Evolutionary conservation across 2,113 vertebrate genomes (phyloP), one percentile per base, ranked within the genome.

Genomic region (rat (Rattus norvegicus)): DNA sequence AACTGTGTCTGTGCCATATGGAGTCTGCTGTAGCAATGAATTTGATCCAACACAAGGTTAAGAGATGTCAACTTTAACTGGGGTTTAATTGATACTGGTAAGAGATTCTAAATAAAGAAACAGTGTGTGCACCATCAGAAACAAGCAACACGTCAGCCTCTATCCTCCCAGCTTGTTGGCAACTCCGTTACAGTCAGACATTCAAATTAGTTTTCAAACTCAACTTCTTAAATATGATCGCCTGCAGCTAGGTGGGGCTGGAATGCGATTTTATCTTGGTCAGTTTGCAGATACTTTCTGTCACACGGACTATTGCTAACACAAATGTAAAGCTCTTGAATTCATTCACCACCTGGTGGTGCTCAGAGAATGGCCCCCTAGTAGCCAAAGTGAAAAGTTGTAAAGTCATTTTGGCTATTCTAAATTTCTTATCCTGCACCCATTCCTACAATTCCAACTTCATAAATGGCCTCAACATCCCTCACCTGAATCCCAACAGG

Each of bases 61-160:
- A 99, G 99, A 98, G 99, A 98, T 99, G 99, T 99, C 99, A 99
- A 90, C 99, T 99, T 98, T 99, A 99, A 99, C 99, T 99, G 98
- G 98, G 98, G 99, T 98, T 99, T 99, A 99, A 99, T 99, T 99
- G 99, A 99, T 99, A 98, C 97, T 99, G 98, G 98, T 98, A 99
- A 98, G 98, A 98, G 98, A 98, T 97, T 98, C 98, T 98, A 99
- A 99, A 99, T 99, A 99, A 99, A 99, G 98, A 98, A 98, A 98
- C 98, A 98, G 98, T 98, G 98, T 98, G 98, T 96, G 98, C 90
- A 95, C 98, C 97, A 98, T 98, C 97, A 98, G 98, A 98, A 98
- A 98, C 96, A 98, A 97, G 97, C 98, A 97, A 97, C 95, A 95
- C 94, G 97, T 98, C 98, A 98, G 98, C 96, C 97, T 98, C 97